Evolutionary conservation across 2,888 invertebrate species (phyloP).

Genomic region (Timandra comae): DNA sequence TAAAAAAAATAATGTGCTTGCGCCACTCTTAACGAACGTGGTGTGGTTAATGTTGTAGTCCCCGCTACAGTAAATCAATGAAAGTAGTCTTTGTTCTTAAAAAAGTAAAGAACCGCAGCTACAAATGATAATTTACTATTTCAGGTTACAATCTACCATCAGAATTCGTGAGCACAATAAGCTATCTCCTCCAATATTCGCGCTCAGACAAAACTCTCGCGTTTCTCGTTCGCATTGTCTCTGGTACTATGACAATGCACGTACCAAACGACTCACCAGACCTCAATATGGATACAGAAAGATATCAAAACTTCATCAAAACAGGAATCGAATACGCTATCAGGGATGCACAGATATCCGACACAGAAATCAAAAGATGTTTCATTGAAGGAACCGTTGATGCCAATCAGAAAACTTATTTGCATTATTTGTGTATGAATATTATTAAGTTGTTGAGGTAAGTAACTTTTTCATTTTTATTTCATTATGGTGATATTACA

Average conservation of each 20-base stretch:
- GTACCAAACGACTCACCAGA: slow-evolving; percentile 53
- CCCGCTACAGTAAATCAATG: too few relatives aligned
- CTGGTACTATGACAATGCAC: slow-evolving; percentile 75
- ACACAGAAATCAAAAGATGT: slow-evolving; percentile 52
- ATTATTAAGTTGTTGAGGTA: slow-evolving; percentile 61
- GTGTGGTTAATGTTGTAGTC: too few relatives aligned
- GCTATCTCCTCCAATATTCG: slow-evolving; percentile 78
- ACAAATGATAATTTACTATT: too few relatives aligned
- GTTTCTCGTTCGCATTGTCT: slow-evolving; percentile 77
- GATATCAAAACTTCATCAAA: slow-evolving; percentile 53
- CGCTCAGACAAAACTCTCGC: slow-evolving; percentile 77
- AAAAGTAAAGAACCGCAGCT: too few relatives aligned
- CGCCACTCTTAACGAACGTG: too few relatives aligned
- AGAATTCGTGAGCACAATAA: slow-evolving; percentile 77
- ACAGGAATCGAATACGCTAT: slow-evolving; percentile 62
- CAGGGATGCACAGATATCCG: slow-evolving; percentile 54
- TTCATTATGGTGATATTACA: too few relatives aligned
- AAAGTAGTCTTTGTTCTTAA: too few relatives aligned
- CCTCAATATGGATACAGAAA: slow-evolving; percentile 50
- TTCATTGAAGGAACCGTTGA: slow-evolving; percentile 42
- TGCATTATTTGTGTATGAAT: slow-evolving; percentile 62
- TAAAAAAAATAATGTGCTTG: too few relatives aligned
- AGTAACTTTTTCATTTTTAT: too few relatives aligned
- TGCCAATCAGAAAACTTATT: slow-evolving; percentile 59
- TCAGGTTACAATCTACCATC: slow-evolving; percentile 78